Evolutionary conservation across 2,888 invertebrate species (phyloP).

Genomic region (Leptopilina myrica): DNA sequence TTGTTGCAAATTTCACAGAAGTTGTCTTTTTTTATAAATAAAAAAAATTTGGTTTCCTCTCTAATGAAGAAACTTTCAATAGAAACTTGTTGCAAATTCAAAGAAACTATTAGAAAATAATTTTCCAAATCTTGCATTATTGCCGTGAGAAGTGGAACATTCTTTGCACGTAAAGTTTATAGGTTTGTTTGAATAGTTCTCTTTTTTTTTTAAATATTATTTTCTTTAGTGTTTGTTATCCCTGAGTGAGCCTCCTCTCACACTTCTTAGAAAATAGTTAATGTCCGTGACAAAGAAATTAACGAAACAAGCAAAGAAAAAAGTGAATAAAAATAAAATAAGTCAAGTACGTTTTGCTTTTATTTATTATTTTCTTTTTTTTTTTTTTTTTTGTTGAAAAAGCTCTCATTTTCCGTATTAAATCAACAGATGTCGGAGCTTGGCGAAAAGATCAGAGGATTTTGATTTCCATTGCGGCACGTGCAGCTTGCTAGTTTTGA

Average conservation of each 20-base stretch:
- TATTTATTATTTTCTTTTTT: too few relatives aligned
- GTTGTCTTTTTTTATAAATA: too few relatives aligned
- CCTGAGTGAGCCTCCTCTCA: background rate
- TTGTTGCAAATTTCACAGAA: too few relatives aligned
- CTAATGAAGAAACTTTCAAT: background rate
- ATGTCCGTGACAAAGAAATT: slow-evolving; percentile 15
- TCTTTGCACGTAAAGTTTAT: background rate
- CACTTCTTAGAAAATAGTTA: slow-evolving; percentile 22
- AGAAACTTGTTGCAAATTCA: slow-evolving; percentile 4
- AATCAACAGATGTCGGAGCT: slow-evolving; percentile 12
- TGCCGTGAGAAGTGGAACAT: slow-evolving; percentile 8
- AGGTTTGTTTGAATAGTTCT: background rate
- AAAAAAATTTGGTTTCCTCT: background rate
- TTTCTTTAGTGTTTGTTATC: background rate
- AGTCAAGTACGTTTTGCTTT: slow-evolving; percentile 5
- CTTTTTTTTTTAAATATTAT: too few relatives aligned
- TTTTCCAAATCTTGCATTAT: slow-evolving; percentile 10
- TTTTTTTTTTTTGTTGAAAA: background rate
- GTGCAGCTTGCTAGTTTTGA: slow-evolving; percentile 57
- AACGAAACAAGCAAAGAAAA: too few relatives aligned
- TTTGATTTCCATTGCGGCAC: slow-evolving; percentile 51
- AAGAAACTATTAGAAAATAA: background rate
- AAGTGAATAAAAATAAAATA: background rate
- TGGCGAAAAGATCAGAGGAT: slow-evolving; percentile 43
- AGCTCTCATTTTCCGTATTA: background rate